Evolutionary conservation across 1,140 invertebrate species (phyloP), one percentile per base, ranked within the genome.

Genomic region (Sycophila sp.): DNA sequence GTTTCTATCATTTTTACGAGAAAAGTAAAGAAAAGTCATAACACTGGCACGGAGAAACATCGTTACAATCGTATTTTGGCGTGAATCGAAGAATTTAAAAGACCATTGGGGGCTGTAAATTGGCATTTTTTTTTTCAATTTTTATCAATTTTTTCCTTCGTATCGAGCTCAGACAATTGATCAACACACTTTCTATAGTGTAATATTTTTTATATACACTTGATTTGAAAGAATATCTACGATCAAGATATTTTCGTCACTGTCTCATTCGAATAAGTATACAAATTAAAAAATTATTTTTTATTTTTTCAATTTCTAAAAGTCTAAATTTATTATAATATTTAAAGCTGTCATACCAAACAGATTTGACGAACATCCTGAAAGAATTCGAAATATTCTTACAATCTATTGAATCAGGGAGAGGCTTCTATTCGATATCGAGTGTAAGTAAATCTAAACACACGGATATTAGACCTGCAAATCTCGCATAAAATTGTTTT

Each of bases 21-120:
- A 34, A 34, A 47, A 56, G 17, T 22, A 24, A 15, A 45, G 19
- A 47, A 49, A 7, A 11, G 56, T 1, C 32, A 58, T 32, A 36
- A 38, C 30, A 68, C 66, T 60, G 42, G 42, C 53, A 60, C 56
- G 56, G 56, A 68, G 22, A 68, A 68, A 60, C 55, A 60, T 60
- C 55, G 19, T 68, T 59, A 68, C 22, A 67, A 60, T 68, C 19
- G 32, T 45, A 56, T 49, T 60, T 60, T 60, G 19, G 13, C 26
- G 55, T n/a, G 19, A 45, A 58, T 67, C 26, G 11, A 22, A 59
- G 17, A 17, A 17, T 24, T 38, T 59, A 36, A 59, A 68, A 19
- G 11, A 68, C 51, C 28, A 60, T n/a, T 11, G 1, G 11, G 34
- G 15, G 19, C 32, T 24, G 19, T 38, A 24, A 26, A 60, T 59